Evolutionary conservation across 2,113 vertebrate genomes (phyloP).

Genomic region (Bettongia penicillata): DNA sequence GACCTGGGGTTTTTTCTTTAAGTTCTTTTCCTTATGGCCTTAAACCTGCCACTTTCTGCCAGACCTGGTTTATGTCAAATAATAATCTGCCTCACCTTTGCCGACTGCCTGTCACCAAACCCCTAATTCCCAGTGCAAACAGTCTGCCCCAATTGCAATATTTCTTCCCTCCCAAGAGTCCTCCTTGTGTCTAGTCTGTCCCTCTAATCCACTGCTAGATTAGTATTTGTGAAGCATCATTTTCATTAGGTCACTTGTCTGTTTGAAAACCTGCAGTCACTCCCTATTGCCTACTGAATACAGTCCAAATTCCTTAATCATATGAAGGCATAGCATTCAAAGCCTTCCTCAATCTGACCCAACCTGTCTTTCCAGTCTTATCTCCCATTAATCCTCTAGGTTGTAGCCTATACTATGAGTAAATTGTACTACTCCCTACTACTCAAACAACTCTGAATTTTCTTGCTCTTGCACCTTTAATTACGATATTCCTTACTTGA

Average conservation of each 20-base stretch:
- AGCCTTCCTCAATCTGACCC: neutral
- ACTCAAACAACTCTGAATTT: neutral
- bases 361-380: neutral
- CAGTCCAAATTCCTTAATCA: neutral
- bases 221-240: neutral
- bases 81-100: neutral
- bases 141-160: neutral
- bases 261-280: neutral
- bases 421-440: neutral
- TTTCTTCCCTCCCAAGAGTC: neutral
- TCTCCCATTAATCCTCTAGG: neutral
- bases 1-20: neutral
- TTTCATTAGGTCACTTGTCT: neutral
- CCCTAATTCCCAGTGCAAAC: neutral
- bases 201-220: neutral
- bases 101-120: neutral
- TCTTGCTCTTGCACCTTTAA: neutral
- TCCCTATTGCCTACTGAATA: neutral
- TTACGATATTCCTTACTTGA: neutral
- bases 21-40: neutral
- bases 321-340: neutral
- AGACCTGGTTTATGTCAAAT: neutral
- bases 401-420: neutral
- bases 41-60: neutral
- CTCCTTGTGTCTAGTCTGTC: neutral